phyloP scores from a whole-genome alignment of 2,888 invertebrate genomes.

The Rhogogaster chlorosoma region DNA sequence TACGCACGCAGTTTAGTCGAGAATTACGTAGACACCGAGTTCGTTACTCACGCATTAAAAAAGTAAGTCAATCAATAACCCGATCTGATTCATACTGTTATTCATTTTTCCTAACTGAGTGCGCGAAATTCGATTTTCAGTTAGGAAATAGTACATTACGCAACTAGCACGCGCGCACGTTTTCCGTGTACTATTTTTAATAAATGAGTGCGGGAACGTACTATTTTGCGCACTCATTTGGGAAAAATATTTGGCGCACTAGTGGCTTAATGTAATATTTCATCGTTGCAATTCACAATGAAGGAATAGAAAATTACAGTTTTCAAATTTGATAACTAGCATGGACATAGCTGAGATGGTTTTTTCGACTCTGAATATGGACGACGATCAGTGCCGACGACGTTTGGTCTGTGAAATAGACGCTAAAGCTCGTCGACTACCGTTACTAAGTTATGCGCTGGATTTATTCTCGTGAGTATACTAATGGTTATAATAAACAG shows the following conservation, averaged over 20 bases:
- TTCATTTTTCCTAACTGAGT: too few species aligned
- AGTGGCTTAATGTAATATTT: too few species aligned
- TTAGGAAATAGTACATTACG: too few species aligned
- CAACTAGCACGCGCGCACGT: too few species aligned
- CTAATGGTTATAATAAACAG: background rate
- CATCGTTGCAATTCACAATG: background rate
- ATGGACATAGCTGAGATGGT: constrained; percentile 57
- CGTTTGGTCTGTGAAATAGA: constrained; percentile 58
- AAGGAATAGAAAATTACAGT: background rate
- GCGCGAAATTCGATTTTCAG: too few species aligned
- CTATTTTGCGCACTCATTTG: too few species aligned
- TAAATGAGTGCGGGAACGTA: too few species aligned
- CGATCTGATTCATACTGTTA: background rate
- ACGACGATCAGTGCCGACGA: constrained; percentile 56
- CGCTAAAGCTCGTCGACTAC: constrained; percentile 35
- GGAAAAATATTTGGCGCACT: too few species aligned
- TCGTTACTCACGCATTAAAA: constrained; percentile 37
- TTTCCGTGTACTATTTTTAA: too few species aligned
- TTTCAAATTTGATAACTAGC: constrained; percentile 43
- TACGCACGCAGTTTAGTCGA: constrained; percentile 40
- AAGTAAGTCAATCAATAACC: constrained; percentile 38
- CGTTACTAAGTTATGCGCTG: constrained; percentile 43
- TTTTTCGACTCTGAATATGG: constrained; percentile 54
- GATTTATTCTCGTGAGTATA: constrained; percentile 50
- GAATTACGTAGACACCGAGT: constrained; percentile 48